A percentile compares a stretch with the other conserved stretches of the same genome.
phyloP scores from a whole-genome alignment of 2,797 vertebrate genomes.

The Siniperca undulata region DNA sequence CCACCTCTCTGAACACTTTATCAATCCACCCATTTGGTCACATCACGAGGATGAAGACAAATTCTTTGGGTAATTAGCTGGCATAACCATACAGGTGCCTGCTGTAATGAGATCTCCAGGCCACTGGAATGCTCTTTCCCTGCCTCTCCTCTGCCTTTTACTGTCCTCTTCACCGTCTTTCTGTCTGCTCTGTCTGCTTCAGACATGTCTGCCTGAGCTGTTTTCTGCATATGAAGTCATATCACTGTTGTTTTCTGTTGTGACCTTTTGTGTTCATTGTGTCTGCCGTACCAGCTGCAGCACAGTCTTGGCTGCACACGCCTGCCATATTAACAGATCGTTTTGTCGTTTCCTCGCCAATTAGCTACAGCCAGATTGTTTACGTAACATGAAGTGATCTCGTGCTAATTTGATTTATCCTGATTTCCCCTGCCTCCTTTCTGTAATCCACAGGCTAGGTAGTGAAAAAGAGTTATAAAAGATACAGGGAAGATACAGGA shows the following conservation, averaged over 20 bases:
- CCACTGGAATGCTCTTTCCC: constrained; percentile 18
- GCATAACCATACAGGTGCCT: constrained; percentile 45
- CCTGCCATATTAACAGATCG: constrained; percentile 71
- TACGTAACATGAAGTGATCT: constrained; percentile 64
- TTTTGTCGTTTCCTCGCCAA: constrained; percentile 72
- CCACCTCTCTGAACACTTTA: constrained; percentile 52
- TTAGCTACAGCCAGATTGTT: constrained; percentile 77
- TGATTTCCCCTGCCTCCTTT: constrained; percentile 46
- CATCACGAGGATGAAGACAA: constrained; percentile 71
- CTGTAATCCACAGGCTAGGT: constrained; percentile 29
- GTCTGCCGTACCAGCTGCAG: constrained; percentile 67
- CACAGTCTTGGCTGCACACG: constrained; percentile 48
- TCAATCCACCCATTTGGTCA: constrained; percentile 67
- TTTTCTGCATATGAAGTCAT: constrained; percentile 19
- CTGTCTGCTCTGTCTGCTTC: constrained; percentile 2
- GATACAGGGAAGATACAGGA: constrained; percentile 9
- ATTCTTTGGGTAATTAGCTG: constrained; percentile 70
- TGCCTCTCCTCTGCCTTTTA: constrained; percentile 19
- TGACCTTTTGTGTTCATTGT: constrained; percentile 46
- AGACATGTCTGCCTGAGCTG: constrained; percentile 24
- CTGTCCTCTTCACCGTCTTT: constrained; percentile 27
- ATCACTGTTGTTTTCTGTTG: constrained; percentile 25
- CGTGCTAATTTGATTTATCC: constrained; percentile 58
- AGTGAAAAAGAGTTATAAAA: constrained; percentile 16
- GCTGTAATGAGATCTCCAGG: constrained; percentile 68